Conservation (phyloP, 2,797 vertebrate genomes). For the Rousettus madagascariensis region DNA sequence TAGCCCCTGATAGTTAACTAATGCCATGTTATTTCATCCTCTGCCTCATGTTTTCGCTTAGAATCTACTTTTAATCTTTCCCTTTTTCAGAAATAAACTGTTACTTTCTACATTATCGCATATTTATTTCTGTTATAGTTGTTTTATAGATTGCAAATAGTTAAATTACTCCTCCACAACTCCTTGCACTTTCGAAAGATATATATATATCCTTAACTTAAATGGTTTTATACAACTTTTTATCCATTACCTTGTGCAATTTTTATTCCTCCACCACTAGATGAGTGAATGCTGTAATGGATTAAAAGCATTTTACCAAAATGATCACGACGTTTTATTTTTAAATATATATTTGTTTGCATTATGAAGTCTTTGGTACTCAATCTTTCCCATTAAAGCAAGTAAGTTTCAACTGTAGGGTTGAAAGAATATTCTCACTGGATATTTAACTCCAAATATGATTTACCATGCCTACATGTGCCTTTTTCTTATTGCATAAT, state of each 20-base stretch:
- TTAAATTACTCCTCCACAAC: neutral
- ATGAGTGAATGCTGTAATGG: neutral
- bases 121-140: neutral
- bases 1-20: neutral
- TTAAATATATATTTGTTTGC: constrained; percentile 5
- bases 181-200: neutral
- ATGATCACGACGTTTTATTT: neutral
- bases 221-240: neutral
- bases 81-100: neutral
- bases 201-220: neutral
- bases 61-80: neutral
- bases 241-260: neutral
- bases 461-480: neutral
- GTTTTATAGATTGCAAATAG: neutral
- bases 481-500: constrained; percentile 12
- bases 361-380: neutral
- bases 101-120: neutral
- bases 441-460: constrained; percentile 40
- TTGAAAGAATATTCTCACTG: neutral
- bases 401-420: neutral
- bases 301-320: constrained; percentile 30
- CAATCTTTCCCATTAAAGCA: constrained; percentile 30
- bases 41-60: neutral
- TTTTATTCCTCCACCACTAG: neutral
- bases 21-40: neutral